A percentile compares a stretch with the other conserved stretches of the same genome.
Conservation (phyloP, 2,113 vertebrate species). For the Astur gentilis region DNA sequence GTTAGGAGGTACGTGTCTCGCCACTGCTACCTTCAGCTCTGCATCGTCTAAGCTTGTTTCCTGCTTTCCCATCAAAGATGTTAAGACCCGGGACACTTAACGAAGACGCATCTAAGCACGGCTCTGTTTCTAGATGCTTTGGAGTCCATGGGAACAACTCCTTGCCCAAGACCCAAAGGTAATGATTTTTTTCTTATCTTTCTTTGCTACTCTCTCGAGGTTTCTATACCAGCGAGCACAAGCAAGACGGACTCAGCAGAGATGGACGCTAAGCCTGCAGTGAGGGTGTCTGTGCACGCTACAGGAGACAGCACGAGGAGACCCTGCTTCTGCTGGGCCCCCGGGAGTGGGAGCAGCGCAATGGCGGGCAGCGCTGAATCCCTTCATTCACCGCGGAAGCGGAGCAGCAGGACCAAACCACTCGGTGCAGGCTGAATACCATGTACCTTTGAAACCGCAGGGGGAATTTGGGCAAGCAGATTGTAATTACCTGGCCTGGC, state of each 20-base stretch:
- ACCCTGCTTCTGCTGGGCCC: background rate
- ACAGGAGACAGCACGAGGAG: background rate
- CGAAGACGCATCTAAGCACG: accelerated
- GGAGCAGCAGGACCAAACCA: background rate
- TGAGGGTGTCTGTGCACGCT: accelerated
- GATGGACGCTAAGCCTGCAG: background rate
- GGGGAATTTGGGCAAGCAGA: background rate
- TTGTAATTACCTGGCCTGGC: background rate
- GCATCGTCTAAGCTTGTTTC: background rate
- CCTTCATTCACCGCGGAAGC: accelerated
- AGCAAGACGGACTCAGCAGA: background rate
- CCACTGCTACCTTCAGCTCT: background rate
- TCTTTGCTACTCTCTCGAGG: background rate
- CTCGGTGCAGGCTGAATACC: background rate
- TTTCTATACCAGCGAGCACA: background rate
- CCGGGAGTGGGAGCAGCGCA: background rate
- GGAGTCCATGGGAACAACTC: background rate
- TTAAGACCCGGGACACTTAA: background rate
- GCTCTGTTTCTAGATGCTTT: background rate
- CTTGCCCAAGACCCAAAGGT: background rate
- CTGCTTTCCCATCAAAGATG: background rate
- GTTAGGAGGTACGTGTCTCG: accelerated
- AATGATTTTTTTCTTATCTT: background rate
- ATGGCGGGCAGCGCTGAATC: background rate
- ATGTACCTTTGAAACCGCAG: background rate